These are phyloP conservation scores for Yponomeuta malinellus DNA, from an alignment of 2,888 invertebrate species.

Conservation along the genomic window DNA sequence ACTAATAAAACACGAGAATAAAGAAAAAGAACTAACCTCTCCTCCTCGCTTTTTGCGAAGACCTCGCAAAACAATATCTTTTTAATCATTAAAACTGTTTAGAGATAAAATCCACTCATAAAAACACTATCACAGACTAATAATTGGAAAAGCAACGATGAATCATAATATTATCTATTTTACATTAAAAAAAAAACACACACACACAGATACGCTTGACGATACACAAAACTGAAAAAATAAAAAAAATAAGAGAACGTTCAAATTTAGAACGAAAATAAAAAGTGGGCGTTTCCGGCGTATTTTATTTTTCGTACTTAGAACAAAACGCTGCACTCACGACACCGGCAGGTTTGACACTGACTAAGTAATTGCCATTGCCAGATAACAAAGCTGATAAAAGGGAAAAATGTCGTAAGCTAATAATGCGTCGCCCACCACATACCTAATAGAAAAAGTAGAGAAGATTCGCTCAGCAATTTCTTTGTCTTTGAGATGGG, in stretches of 20 bases:
- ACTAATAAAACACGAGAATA: background rate
- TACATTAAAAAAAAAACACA: background rate
- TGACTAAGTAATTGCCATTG: slow-evolving; percentile 52
- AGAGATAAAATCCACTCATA: slow-evolving; percentile 15
- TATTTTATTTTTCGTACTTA: background rate
- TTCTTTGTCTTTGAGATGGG: background rate
- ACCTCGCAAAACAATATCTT: slow-evolving; percentile 48
- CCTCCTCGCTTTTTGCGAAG: slow-evolving; percentile 29
- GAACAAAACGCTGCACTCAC: slow-evolving; percentile 25
- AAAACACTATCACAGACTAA: slow-evolving; percentile 4
- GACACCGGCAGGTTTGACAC: slow-evolving; percentile 37
- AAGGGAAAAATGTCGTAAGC: slow-evolving; percentile 27
- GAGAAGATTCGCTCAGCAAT: slow-evolving; percentile 2
- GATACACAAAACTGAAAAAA: background rate
- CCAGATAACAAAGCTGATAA: slow-evolving; percentile 54
- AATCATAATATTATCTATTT: background rate
- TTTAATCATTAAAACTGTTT: slow-evolving; percentile 32
- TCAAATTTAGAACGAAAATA: no score
- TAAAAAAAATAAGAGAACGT: background rate
- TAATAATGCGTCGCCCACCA: background rate
- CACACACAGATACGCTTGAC: no score
- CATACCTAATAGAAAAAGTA: slow-evolving; percentile 20
- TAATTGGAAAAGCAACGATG: background rate
- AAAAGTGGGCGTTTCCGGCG: slow-evolving; percentile 20
- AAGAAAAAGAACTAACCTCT: slow-evolving; percentile 17